Evolutionary conservation across 2,113 vertebrate species (phyloP).

Genomic region (Laticauda colubrina): DNA sequence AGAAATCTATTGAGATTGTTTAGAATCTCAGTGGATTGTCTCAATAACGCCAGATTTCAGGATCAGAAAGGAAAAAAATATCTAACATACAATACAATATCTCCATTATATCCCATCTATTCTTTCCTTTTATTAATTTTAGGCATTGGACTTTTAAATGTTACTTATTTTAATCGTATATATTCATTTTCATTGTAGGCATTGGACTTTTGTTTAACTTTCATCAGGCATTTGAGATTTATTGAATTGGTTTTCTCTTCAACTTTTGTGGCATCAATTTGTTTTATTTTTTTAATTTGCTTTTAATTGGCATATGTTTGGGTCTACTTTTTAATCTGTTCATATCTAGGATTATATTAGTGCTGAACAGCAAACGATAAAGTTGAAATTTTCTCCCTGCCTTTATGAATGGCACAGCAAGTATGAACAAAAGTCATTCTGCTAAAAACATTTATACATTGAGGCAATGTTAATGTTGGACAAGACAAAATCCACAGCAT

Average conservation of each 20-base stretch:
- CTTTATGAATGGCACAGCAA: background rate
- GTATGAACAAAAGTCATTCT: background rate
- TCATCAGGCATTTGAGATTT: background rate
- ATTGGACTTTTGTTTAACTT: background rate
- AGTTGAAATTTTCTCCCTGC: background rate
- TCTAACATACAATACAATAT: background rate
- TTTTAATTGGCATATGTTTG: background rate
- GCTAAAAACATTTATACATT: background rate
- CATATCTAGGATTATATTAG: background rate
- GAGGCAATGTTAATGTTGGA: accelerated
- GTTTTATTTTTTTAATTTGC: background rate
- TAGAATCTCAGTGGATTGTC: background rate
- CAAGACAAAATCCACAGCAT: constrained; percentile 2
- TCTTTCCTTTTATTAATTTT: background rate
- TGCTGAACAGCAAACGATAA: background rate
- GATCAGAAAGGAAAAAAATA: background rate
- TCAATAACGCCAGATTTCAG: background rate
- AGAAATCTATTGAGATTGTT: background rate
- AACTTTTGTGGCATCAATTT: background rate
- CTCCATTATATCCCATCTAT: background rate
- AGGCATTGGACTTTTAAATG: background rate
- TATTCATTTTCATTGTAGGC: background rate
- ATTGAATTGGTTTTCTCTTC: background rate
- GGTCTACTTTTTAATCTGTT: background rate
- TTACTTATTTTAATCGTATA: too few relatives aligned